Percentiles rank a stretch among this genome's conserved stretches.
Conservation (phyloP, 2,797 vertebrate genomes). For the Odontamblyopus lacepedii region DNA sequence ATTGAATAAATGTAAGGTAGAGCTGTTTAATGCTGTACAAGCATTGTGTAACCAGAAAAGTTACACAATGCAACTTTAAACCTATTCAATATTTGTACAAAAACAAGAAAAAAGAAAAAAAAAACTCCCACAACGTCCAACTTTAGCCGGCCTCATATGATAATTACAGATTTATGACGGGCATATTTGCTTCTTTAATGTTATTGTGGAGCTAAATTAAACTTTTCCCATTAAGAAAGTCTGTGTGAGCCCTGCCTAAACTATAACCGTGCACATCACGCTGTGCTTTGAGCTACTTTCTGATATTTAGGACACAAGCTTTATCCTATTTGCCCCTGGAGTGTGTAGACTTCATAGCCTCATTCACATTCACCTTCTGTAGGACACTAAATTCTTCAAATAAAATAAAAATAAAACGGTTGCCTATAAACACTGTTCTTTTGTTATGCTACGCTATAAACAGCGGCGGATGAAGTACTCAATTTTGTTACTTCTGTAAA, state of each 20-base stretch:
- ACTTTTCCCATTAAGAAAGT: not conserved
- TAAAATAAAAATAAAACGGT: not conserved
- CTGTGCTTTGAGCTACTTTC: constrained; percentile 13
- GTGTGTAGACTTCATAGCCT: constrained; percentile 16
- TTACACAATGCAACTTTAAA: no score
- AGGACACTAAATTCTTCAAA: constrained; percentile 50
- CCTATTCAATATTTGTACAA: no score
- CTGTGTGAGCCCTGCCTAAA: constrained; percentile 9
- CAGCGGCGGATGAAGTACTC: no score
- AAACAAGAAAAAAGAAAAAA: no score
- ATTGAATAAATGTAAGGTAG: no score
- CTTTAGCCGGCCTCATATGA: not conserved
- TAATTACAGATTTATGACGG: not conserved
- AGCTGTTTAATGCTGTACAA: no score
- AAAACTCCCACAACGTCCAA: no score
- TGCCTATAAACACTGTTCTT: constrained; percentile 41
- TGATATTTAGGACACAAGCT: constrained; percentile 2
- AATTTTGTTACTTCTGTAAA: no score
- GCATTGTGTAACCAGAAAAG: no score
- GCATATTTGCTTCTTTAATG: not conserved
- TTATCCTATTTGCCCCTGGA: constrained; percentile 18
- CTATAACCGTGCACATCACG: not conserved
- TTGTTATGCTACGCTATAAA: no score
- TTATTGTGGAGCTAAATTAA: not conserved
- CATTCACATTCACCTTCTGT: constrained; percentile 39